Base-by-base conservation (phyloP, 2,113 vertebrate genomes). In the Excalfactoria chinensis region DNA sequence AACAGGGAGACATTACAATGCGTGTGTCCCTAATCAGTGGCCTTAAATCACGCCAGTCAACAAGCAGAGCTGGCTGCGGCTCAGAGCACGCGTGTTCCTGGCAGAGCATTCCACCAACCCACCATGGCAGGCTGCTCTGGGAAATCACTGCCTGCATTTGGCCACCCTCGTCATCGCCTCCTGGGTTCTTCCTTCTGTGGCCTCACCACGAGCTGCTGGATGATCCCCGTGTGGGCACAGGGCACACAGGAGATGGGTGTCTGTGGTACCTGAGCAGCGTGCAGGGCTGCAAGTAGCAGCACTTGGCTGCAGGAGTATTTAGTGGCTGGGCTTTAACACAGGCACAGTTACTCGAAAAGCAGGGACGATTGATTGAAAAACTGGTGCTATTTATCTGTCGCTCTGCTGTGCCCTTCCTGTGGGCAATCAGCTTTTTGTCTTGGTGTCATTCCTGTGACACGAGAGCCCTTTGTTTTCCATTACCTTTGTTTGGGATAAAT, bases 1-100 rank as follows among this genome's bases (percentile, higher is more conserved):
- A 96, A 93, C 84, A 81, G 93, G 81, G 87, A 68, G 92, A 87
- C 83, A 18, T 82, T 84, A 58, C 87, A 82, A 11, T 75, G 73
- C 83, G 40, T n/a, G 26, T 71, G 48, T 71, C 87, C 74, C 78
- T 89, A 91, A 80, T 89, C 90, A 71, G 84, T 32, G 55, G 41
- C 73, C 70, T 84, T 94, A 96, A 91, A 93, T 94, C 88, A 79
- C 26, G 20, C 71, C 91, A 77, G 66, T 67, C 89, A 69, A 10
- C 3, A 51, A 85, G 58, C 23, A 2, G 68, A 13, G 34, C 0
- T 60, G 5, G 7, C 1, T 17, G 41, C 23, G 3, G 74, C 3
- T 71, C 35, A n/a, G 43, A n/a, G 23, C 49, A 2, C 16, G 16
- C 6, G 1, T 3, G 37, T 68, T 79, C 28, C 10, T 35, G 79